Base-by-base conservation (phyloP, 2,113 vertebrate species). In the Cynocephalus volans region DNA sequence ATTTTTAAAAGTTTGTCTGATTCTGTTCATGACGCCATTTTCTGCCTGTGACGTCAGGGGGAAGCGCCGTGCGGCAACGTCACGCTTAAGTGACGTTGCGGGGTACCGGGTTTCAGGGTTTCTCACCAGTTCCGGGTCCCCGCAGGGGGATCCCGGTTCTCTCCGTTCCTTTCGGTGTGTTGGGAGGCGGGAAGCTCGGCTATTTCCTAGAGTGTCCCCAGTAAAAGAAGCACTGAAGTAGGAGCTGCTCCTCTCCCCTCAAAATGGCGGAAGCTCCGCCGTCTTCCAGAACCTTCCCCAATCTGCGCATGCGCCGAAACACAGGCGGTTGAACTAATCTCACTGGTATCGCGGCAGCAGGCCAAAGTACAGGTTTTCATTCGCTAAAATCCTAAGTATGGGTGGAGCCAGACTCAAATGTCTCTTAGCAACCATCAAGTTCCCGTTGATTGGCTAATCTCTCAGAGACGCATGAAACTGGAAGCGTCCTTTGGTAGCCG, bases 1-100 rank as follows among this genome's bases (percentile, higher is more conserved):
- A 64, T 26, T 72, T 58, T 99, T 98, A 89, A 98, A 99, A 97
- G 98, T 99, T 5, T 98, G 98, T 23, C 98, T 98, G 33, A 98
- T 98, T 97, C 98, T 98, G 98, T 98, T 99, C 91, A 18, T 84
- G 58, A 94, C 93, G 73, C 95, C 93, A 88, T 92, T 86, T 81
- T 88, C 85, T 60, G 24, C 86, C 72, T 52, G 82, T 98, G 97
- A 98, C 97, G 97, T 97, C 89, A 97, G 14, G 31, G 88, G 85
- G 93, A 94, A 77, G 97, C 65, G 92, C 96, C 93, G 33, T 28
- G 58, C 52, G 23, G 15, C 24, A 75, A 95, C 97, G 95, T 96
- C 97, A 98, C 77, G 77, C 60, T 77, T 14, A 58, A 28, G 91
- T 95, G 97, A 97, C 92, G 92, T 91, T 50, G 33, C 41, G 41